phyloP scores from a whole-genome alignment of 2,113 vertebrate species.

The Penelope pileata region DNA sequence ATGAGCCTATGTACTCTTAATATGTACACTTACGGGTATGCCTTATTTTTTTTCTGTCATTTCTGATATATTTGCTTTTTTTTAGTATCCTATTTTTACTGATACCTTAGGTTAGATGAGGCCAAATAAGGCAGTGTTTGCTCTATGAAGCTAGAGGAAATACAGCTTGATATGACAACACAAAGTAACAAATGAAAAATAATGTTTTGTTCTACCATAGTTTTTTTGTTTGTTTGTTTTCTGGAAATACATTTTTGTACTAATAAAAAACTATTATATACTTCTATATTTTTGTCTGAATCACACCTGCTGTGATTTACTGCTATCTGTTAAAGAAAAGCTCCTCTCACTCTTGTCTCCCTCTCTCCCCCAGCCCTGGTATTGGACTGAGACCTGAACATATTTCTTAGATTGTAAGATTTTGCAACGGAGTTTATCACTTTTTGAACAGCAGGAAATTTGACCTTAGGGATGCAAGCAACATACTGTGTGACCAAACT shows the following conservation, averaged over 20 bases:
- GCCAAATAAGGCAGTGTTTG: background rate
- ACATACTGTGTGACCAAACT: background rate
- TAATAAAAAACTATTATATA: background rate
- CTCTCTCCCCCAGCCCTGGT: background rate
- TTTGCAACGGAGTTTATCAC: background rate
- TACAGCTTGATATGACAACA: background rate
- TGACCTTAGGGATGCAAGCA: background rate
- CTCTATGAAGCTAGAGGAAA: background rate
- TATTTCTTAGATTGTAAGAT: background rate
- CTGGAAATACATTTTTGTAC: background rate
- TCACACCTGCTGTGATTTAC: background rate
- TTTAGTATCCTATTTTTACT: background rate
- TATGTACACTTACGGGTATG: background rate
- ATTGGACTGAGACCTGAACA: background rate
- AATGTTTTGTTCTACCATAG: background rate
- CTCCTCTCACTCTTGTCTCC: background rate
- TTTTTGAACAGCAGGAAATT: background rate
- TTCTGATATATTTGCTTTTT: background rate
- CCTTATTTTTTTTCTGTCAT: background rate
- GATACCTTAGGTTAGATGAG: background rate
- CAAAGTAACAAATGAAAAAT: background rate
- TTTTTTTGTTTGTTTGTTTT: background rate
- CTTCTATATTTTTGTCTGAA: background rate
- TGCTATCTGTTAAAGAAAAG: background rate
- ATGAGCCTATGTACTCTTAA: background rate